Evolutionary conservation across 2,888 invertebrate genomes (phyloP), one percentile per base, ranked within the genome.

Genomic region (Venusia cambrica): DNA sequence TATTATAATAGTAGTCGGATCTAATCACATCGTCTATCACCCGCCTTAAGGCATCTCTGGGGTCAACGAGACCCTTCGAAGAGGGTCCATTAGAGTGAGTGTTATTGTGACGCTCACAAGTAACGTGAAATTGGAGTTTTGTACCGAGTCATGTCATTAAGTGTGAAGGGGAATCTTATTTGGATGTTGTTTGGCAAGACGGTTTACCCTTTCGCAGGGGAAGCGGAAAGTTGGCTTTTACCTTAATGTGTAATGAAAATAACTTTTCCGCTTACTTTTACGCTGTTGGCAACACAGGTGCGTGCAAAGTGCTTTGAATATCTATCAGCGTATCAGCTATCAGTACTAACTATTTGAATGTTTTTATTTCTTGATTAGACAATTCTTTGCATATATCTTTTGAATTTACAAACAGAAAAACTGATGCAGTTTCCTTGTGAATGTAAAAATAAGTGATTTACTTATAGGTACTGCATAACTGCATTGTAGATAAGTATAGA

Each of bases 71-170:
- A 37, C 43, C 37, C 35, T 34, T 40, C 36, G 42, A 34, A 53
- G 45, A 47, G 44, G 40, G 40, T 34, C 56, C 55, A 61, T 63
- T 60, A 62, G 47, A 42, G 38, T 40, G 48, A 57, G 54, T 62
- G 61, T 62, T 62, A 61, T 60, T 58, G 54, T 56, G 52, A 58
- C 56, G 51, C 53, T 39, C 50, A 53, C 51, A 45, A 48, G 49
- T 33, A 43, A 43, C 39, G 43, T 29, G 35, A 45, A 49, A 52
- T 46, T 48, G 45, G 49, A 49, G 45, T 52, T 52, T 48, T 48
- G 49, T 49, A 47, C 38, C 19, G 33, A 41, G 39, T 48, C 44
- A 41, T 33, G 45, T 48, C 52, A 48, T 47, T 48, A 52, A 40
- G 38, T 17, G 28, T 9, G n/a, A 21, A 39, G 33, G 25, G 35